Conservation (phyloP, 2,113 vertebrate genomes). For the Asarcornis scutulata region DNA sequence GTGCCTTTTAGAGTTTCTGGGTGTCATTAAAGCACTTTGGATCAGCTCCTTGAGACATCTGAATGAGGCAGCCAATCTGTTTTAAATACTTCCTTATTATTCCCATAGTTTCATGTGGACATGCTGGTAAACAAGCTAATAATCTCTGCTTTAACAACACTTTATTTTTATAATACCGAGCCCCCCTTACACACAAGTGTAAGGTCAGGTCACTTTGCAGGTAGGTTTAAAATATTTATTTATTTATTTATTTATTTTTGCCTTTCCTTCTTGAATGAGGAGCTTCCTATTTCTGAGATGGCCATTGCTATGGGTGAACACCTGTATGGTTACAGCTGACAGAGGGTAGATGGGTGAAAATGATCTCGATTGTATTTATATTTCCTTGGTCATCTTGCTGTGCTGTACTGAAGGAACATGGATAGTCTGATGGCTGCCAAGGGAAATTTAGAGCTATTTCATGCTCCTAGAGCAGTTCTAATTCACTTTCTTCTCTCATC, state of each 20-base stretch:
- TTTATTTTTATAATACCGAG: neutral
- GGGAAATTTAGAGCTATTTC: neutral
- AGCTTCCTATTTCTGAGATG: neutral
- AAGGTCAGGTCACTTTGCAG: neutral
- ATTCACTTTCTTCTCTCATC: neutral
- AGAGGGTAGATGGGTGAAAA: neutral
- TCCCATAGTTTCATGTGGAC: neutral
- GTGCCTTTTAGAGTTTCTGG: neutral
- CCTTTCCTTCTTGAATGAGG: neutral
- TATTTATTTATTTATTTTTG: neutral
- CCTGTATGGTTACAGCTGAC: neutral
- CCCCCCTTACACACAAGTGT: rapidly evolving
- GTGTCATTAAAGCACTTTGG: neutral
- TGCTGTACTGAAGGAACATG: neutral
- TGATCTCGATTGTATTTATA: neutral
- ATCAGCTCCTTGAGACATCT: neutral
- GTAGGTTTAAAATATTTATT: neutral
- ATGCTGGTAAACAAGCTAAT: neutral
- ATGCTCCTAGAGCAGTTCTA: neutral
- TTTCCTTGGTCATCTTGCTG: neutral
- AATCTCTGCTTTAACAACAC: neutral
- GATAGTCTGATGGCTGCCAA: neutral
- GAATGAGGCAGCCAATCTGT: slow-evolving; percentile 5
- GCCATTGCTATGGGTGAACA: neutral
- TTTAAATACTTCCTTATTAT: neutral